Evolutionary conservation across 2,888 invertebrate species (phyloP).

Genomic region (Philereme vetulata): DNA sequence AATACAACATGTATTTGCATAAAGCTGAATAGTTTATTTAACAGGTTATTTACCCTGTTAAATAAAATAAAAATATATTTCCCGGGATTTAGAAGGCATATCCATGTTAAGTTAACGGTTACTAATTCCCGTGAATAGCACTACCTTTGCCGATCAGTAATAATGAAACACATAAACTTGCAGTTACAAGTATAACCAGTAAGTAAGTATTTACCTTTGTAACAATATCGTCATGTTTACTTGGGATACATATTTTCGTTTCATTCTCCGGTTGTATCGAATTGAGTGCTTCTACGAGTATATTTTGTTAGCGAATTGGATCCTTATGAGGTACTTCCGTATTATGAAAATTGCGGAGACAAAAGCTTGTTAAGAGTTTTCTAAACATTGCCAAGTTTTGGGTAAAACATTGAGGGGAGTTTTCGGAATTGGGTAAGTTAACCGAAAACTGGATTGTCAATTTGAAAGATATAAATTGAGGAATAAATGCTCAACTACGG

Average conservation of each 20-base stretch:
- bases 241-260: conserved; percentile 60
- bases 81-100: no score
- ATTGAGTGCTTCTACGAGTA: conserved; percentile 48
- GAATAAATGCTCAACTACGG: no score
- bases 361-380: conserved; percentile 21
- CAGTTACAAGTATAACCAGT: no score
- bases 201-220: conserved; percentile 29
- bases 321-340: conserved; percentile 27
- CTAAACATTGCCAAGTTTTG: conserved; percentile 15
- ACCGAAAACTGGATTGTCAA: neutral
- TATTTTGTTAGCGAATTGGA: conserved; percentile 69
- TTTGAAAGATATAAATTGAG: no score
- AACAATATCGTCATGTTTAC: conserved; percentile 39
- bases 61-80: no score
- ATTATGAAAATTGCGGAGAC: conserved; percentile 23
- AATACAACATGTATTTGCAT: no score
- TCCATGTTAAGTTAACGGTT: no score
- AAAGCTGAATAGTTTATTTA: no score
- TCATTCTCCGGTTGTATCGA: conserved; percentile 62
- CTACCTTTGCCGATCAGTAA: no score
- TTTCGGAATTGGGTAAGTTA: neutral
- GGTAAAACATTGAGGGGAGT: neutral
- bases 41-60: no score
- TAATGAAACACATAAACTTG: no score
- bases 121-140: no score